A percentile compares a stretch with the other conserved stretches of the same genome.
phyloP scores from a whole-genome alignment of 2,113 vertebrate genomes.

The Carollia perspicillata region DNA sequence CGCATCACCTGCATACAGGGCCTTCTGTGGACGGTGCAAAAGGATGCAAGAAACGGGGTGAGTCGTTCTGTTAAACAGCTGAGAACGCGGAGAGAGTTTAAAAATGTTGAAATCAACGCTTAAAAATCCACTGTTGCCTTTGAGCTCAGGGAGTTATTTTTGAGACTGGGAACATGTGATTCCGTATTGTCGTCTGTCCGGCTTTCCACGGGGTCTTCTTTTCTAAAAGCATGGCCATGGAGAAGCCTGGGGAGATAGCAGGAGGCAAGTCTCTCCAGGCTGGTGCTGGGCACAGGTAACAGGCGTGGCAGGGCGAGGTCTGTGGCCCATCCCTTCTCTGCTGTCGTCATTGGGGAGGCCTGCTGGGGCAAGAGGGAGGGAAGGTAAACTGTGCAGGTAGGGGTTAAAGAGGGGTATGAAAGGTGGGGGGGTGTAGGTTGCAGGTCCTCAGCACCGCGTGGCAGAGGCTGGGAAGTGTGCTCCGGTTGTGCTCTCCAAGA shows the following conservation, averaged over 20 bases:
- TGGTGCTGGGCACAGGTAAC: fast-evolving
- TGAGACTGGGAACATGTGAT: not conserved
- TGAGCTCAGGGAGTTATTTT: not conserved
- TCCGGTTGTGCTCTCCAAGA: not conserved
- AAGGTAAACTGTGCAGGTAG: too few relatives aligned
- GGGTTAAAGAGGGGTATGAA: not conserved
- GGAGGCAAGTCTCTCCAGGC: not conserved
- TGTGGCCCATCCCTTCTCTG: not conserved
- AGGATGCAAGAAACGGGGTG: not conserved
- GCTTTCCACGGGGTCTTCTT: not conserved
- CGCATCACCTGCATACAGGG: not conserved
- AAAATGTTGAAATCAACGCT: not conserved
- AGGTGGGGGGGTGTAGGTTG: not conserved
- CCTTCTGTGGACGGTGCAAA: not conserved
- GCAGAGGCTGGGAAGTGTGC: not conserved
- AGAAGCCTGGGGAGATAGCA: not conserved
- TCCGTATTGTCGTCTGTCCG: not conserved
- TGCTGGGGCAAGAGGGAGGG: not conserved
- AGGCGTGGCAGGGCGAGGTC: not conserved
- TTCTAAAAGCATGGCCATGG: not conserved
- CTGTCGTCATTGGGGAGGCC: not conserved
- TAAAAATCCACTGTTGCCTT: not conserved
- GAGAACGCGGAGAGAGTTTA: not conserved
- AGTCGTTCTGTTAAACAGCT: not conserved
- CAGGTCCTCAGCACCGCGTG: not conserved